A percentile compares a stretch with the other conserved stretches of the same genome.
Evolutionary conservation across 2,888 invertebrate species (phyloP).

Genomic region (Seladonia tumulorum): DNA sequence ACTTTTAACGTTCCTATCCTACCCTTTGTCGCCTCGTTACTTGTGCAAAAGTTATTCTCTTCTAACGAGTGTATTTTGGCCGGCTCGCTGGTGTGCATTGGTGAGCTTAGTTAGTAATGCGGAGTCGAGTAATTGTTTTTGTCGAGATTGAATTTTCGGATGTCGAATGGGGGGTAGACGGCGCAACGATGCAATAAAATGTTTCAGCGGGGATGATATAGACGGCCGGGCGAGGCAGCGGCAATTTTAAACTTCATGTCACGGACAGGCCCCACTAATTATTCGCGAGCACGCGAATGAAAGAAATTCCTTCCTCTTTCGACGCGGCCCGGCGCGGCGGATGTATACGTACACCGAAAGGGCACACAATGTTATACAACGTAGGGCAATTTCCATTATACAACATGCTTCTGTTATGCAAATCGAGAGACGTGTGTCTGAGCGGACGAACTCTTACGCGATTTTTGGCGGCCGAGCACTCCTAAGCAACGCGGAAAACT

Average conservation of each 20-base stretch:
- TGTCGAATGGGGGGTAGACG: neutral
- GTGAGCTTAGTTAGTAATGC: no score
- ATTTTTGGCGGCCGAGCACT: slow-evolving; percentile 58
- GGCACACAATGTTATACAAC: slow-evolving; percentile 66
- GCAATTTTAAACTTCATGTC: slow-evolving; percentile 68
- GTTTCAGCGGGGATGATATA: neutral
- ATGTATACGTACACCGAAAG: slow-evolving; percentile 39
- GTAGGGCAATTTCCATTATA: slow-evolving; percentile 70
- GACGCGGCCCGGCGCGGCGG: slow-evolving; percentile 23
- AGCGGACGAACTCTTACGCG: slow-evolving; percentile 58
- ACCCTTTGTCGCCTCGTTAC: no score
- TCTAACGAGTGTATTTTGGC: no score
- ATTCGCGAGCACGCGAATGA: slow-evolving; percentile 73
- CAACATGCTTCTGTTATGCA: slow-evolving; percentile 74
- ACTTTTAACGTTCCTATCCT: no score
- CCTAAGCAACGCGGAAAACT: slow-evolving; percentile 39
- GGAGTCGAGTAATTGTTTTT: neutral
- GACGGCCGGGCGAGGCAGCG: slow-evolving; percentile 42
- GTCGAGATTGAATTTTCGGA: neutral
- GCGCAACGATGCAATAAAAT: slow-evolving; percentile 32
- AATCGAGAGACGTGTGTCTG: slow-evolving; percentile 71
- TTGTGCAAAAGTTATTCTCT: no score
- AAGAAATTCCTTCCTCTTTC: slow-evolving; percentile 74
- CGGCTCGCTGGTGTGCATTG: no score
- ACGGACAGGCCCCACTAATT: slow-evolving; percentile 72